Conservation (phyloP, 2,797 vertebrate genomes). For the Knipowitschia caucasica region DNA sequence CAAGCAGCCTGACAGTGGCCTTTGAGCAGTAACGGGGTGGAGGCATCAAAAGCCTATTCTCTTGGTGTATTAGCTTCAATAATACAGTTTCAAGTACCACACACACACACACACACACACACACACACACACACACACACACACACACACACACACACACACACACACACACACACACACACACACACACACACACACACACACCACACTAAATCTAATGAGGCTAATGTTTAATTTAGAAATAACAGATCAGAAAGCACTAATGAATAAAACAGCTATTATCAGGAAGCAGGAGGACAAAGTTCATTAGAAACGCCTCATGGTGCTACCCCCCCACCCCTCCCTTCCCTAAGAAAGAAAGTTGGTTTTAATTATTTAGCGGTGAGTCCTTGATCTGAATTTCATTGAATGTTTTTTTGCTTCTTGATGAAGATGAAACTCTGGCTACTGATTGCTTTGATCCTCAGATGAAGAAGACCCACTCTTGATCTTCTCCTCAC, state of each 20-base stretch:
- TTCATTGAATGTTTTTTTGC: constrained; percentile 45
- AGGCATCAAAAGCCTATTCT: constrained; percentile 60
- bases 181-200: background rate
- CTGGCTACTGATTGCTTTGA: constrained; percentile 62
- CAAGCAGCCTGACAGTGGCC: constrained; percentile 56
- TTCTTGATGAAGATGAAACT: constrained; percentile 62
- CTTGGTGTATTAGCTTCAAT: constrained; percentile 49
- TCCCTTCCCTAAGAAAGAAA: constrained; percentile 8
- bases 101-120: background rate
- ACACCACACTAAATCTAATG: constrained; percentile 20
- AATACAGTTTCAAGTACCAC: constrained; percentile 41
- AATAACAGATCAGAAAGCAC: constrained; percentile 41
- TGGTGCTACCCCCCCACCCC: background rate
- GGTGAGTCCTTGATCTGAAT: constrained; percentile 59
- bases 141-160: constrained; percentile 3
- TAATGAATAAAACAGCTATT: constrained; percentile 49
- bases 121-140: background rate
- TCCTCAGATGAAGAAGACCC: constrained; percentile 41
- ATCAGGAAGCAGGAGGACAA: constrained; percentile 34
- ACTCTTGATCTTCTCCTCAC: constrained; percentile 51
- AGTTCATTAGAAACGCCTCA: constrained; percentile 29
- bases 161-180: constrained; percentile 1
- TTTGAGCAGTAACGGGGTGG: constrained; percentile 58
- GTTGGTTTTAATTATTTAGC: constrained; percentile 58
- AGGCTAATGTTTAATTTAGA: constrained; percentile 39